A percentile compares a stretch with the other conserved stretches of the same genome.
Evolutionary conservation across 2,888 invertebrate genomes (phyloP).

Genomic region (Hyalella azteca): DNA sequence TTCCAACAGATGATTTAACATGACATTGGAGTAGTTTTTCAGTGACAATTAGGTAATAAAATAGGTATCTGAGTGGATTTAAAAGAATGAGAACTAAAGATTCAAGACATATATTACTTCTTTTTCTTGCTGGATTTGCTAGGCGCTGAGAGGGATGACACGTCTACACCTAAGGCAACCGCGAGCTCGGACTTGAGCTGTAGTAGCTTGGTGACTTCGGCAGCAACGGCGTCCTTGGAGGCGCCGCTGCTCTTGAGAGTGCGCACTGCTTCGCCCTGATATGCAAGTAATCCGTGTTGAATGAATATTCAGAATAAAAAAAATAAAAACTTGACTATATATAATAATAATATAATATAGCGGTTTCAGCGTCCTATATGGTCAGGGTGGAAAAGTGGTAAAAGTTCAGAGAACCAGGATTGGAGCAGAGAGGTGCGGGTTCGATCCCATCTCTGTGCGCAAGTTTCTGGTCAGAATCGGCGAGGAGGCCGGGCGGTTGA

Average conservation of each 20-base stretch:
- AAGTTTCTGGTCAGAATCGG: background rate
- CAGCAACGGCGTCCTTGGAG: conserved; percentile 77
- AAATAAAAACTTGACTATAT: background rate
- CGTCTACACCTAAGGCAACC: conserved; percentile 59
- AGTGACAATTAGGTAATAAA: no score
- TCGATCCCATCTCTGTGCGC: background rate
- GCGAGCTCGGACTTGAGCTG: conserved; percentile 75
- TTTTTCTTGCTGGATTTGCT: conserved; percentile 52
- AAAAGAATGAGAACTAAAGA: no score
- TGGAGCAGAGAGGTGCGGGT: background rate
- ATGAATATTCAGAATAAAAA: background rate
- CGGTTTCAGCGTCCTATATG: background rate
- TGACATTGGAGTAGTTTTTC: no score
- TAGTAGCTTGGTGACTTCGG: conserved; percentile 75
- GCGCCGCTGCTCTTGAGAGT: conserved; percentile 74
- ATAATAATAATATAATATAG: background rate
- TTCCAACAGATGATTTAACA: no score
- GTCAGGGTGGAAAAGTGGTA: background rate
- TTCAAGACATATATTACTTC: background rate
- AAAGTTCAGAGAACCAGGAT: background rate
- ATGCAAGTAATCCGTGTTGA: background rate
- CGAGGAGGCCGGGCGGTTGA: no score
- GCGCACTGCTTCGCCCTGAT: conserved; percentile 76
- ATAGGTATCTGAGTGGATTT: no score
- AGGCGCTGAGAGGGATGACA: conserved; percentile 38